A percentile compares a stretch with the other conserved stretches of the same genome.
These are phyloP conservation scores for Drosophila antonietae DNA, from an alignment of 2,888 invertebrate genomes.

Conservation along the genomic window DNA sequence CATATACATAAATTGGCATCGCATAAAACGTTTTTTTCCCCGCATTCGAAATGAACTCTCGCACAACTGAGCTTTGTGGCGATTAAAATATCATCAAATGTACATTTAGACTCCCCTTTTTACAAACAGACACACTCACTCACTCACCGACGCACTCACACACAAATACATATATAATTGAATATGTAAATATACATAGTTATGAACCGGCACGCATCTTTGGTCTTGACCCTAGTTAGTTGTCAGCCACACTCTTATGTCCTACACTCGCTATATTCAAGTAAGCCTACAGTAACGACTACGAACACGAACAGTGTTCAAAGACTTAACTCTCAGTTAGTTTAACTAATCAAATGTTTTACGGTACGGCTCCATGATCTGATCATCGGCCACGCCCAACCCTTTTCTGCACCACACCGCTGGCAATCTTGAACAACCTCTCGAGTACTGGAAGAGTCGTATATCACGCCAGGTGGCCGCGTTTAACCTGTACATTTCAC, in stretches of 20 bases:
- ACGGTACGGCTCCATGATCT: constrained; percentile 58
- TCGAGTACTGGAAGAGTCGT: constrained; percentile 34
- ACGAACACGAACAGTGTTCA: constrained; percentile 75
- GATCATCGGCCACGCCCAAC: constrained; percentile 49
- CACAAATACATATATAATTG: constrained; percentile 7
- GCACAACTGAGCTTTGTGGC: constrained; percentile 1
- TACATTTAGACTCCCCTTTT: constrained; percentile 18
- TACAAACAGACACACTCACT: neutral
- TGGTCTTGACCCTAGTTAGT: constrained; percentile 19
- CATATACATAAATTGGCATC: constrained; percentile 18
- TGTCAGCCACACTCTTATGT: constrained; percentile 21
- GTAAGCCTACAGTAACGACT: constrained; percentile 58
- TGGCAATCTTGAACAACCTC: constrained; percentile 37
- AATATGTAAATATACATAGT: constrained; percentile 13
- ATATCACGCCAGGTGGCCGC: constrained; percentile 7
- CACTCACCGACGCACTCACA: neutral
- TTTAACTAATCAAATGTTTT: constrained; percentile 62
- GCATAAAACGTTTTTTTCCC: constrained; percentile 19
- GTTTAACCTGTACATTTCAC: constrained; percentile 3
- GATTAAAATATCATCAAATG: constrained; percentile 34
- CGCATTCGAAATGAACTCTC: constrained; percentile 1
- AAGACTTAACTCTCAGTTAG: constrained; percentile 76
- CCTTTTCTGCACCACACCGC: neutral
- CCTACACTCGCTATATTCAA: constrained; percentile 22
- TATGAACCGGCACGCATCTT: constrained; percentile 14